These are phyloP conservation scores for Tapirus indicus DNA, from an alignment of 2,797 vertebrate species.

Conservation along the genomic window DNA sequence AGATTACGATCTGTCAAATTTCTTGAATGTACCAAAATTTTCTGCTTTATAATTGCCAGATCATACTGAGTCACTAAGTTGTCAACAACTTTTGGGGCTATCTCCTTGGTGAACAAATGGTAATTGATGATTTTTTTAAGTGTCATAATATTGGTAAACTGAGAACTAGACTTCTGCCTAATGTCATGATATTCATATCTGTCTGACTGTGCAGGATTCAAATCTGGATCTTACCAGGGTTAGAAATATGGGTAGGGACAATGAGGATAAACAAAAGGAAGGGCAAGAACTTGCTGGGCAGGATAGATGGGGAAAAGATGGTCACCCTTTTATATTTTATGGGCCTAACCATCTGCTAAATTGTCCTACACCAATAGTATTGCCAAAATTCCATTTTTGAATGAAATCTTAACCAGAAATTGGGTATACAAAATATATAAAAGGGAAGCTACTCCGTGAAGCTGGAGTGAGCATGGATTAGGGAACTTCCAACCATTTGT, in stretches of 20 bases:
- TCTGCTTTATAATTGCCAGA: neutral
- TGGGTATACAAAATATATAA: neutral
- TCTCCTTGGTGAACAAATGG: neutral
- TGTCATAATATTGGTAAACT: neutral
- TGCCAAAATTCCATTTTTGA: neutral
- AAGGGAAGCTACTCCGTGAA: neutral
- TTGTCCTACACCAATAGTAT: neutral
- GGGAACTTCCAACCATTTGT: neutral
- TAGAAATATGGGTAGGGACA: neutral
- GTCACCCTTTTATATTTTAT: neutral
- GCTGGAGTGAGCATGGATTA: neutral
- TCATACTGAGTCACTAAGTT: neutral
- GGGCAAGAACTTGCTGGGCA: neutral
- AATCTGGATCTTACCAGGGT: neutral
- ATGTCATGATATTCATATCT: neutral
- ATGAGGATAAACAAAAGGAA: neutral
- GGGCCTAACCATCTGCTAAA: neutral
- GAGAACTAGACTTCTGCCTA: neutral
- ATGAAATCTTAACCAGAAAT: neutral
- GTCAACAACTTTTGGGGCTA: neutral
- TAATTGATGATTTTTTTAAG: neutral
- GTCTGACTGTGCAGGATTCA: neutral
- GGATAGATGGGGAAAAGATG: neutral
- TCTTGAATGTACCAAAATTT: conserved; percentile 3
- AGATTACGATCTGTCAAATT: neutral